These are phyloP conservation scores for Xiphophorus birchmanni DNA, from an alignment of 2,797 vertebrate genomes.

Conservation along the genomic window DNA sequence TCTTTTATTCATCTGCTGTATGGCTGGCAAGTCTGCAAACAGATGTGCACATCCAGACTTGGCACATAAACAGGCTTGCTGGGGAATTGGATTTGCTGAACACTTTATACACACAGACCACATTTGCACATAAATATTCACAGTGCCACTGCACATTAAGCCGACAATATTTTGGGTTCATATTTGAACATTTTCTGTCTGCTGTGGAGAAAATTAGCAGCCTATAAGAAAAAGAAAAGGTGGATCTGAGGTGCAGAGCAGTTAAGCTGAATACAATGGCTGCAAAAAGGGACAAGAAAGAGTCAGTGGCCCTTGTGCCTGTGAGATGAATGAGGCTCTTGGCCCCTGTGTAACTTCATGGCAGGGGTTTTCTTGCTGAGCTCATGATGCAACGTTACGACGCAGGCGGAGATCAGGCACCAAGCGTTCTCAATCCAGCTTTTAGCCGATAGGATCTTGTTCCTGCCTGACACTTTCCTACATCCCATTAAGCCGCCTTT, in stretches of 20 bases:
- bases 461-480: slow-evolving; percentile 6
- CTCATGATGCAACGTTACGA: slow-evolving; percentile 32
- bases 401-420: slow-evolving; percentile 18
- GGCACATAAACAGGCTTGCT: slow-evolving; percentile 28
- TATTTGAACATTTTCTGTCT: neutral
- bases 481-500: slow-evolving; percentile 42
- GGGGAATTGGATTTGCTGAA: slow-evolving; percentile 20
- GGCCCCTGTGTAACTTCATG: slow-evolving; percentile 18
- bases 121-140: slow-evolving; percentile 5
- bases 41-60: slow-evolving; percentile 47
- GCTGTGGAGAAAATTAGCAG: neutral
- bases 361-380: slow-evolving; percentile 8
- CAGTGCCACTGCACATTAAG: neutral
- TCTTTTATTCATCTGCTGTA: slow-evolving; percentile 77
- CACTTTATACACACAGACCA: slow-evolving; percentile 5
- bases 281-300: neutral
- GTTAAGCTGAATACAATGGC: neutral
- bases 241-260: neutral
- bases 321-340: neutral
- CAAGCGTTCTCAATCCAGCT: slow-evolving; percentile 39
- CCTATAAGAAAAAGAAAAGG: neutral
- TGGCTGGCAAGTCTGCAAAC: slow-evolving; percentile 59
- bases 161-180: neutral
- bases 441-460: slow-evolving; percentile 41
- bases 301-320: neutral